Evolutionary conservation across 1,140 invertebrate genomes (phyloP), one percentile per base, ranked within the genome.

Genomic region (Leptonema lineaticorne): DNA sequence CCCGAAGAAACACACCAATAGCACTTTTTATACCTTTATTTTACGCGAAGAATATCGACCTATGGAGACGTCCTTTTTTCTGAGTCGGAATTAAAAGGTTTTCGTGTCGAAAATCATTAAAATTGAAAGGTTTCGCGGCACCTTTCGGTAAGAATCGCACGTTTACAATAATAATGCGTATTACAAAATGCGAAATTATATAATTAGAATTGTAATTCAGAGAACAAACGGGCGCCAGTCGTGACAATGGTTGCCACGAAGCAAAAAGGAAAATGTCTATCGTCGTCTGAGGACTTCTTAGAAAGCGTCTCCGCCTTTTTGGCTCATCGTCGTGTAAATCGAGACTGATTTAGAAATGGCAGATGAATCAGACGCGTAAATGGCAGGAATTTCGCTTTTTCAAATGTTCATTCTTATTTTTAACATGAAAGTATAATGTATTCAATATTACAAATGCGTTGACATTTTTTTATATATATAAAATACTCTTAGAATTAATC

Each of bases 11-110:
- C 28, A 64, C 62, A 50, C 62, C 62, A 64, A 64, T 64, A 64
- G 50, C 41, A 46, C 46, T 50, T 45, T 63, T 64, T 64, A 64
- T 50, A 18, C 46, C 62, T 64, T 64, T 64, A 64, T 64, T n/a
- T 64, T 64, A 64, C 62, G 30, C 50, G 50, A 53, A 64, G 62
- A 45, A 48, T 20, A 20, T n/a, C 46, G 6, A 50, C 7, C 8
- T 7, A 50, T 8, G 46, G 18, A n/a, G 18, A 18, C 8, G 7
- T n/a, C 6, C 7, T 50, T 50, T 50, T 37, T n/a, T n/a, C n/a
- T n/a, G n/a, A n/a, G n/a, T n/a, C n/a, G n/a, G n/a, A 53, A 53
- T 53, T 24, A 53, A 53, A 53, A 22, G 48, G 48, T 53, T 24
- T 20, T 18, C 20, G 22, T 53, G 24, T 20, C 20, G 16, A 18